Base-by-base conservation (phyloP, 2,888 invertebrate species). In the Hypomecis atomaria region DNA sequence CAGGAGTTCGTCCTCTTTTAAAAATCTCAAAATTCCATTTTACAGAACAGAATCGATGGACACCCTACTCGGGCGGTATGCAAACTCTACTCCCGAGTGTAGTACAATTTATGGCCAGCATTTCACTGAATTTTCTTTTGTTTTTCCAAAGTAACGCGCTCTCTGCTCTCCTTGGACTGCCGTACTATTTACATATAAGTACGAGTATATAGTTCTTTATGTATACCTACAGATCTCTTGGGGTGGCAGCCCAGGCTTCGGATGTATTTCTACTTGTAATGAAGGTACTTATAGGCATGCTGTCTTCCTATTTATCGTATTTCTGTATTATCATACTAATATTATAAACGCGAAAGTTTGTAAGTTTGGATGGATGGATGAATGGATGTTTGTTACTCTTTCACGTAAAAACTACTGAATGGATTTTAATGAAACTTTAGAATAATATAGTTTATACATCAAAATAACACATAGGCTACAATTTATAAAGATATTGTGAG, bases 101-200 rank as follows among this genome's bases (percentile, higher is more conserved):
- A 78, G 84, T 76, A 87, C 88, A 90, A 92, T 91, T 92, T 92
- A 92, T 91, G 88, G 89, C 84, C 78, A 83, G 85, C 87, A 88
- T 90, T 90, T 83, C 87, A 80, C 85, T 79, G 89, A 86, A 88
- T 89, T 89, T 89, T 85, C 86, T 89, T 91, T 90, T 88, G 90
- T 89, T 89, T 88, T 82, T 87, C 84, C 80, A 82, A 86, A 87
- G 85, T 84, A 84, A 82, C 79, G 73, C 76, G 76, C 69, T 76
- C 79, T 68, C 59, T 66, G 65, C 66, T 69, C 72, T 70, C 71
- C 71, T 71, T 68, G 72, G 74, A 71, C 76, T 81, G 78, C 78
- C 74, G 75, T 77, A 71, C 72, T 76, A 81, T 81, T 75, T 82
- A 78, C 79, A 80, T 82, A 73, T 65, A 70, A 49, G 59, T 74